Evolutionary conservation across 1,140 invertebrate genomes (phyloP), one percentile per base, ranked within the genome.

Genomic region (Papilio xuthus): DNA sequence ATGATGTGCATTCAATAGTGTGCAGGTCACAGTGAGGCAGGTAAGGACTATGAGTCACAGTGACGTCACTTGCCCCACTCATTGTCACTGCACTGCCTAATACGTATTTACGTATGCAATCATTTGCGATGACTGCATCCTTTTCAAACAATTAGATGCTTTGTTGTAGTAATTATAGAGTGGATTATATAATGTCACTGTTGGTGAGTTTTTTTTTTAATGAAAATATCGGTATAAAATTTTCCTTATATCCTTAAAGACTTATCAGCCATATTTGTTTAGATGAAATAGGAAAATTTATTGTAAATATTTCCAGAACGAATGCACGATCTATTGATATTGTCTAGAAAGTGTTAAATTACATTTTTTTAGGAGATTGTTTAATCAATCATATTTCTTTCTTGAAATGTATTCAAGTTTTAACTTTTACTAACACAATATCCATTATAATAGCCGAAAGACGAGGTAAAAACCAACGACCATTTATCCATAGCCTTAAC

Each of bases 21-120:
- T 44, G 42, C 50, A 47, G 41, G 71, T 73, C 71, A 73, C 71
- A 73, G 41, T 73, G 71, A 47, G 71, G 71, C 42, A 73, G 71
- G 71, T 73, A 73, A 50, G 42, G 37, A 47, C 41, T 26, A n/a
- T 71, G 71, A 50, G n/a, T 73, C 71, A 73, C 42, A 8, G 42
- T 47, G 71, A 73, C 42, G 71, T 73, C 71, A 73, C 42, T 44
- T 26, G 41, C 41, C 41, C 20, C 12, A 72, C 42, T 73, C 44
- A 73, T 73, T 44, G 71, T 73, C 42, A 47, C 71, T 44, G 20
- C 12, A 26, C 32, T 41, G 44, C 23, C 60, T 67, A 67, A 67
- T 67, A 73, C 20, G 15, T 41, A 70, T 41, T 70, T n/a, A 37
- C 15, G 70, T 72, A 44, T 72, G 70, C 70, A 72, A 72, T 72